Conservation (phyloP, 1,140 invertebrate genomes). For the Sitobion miscanthi region DNA sequence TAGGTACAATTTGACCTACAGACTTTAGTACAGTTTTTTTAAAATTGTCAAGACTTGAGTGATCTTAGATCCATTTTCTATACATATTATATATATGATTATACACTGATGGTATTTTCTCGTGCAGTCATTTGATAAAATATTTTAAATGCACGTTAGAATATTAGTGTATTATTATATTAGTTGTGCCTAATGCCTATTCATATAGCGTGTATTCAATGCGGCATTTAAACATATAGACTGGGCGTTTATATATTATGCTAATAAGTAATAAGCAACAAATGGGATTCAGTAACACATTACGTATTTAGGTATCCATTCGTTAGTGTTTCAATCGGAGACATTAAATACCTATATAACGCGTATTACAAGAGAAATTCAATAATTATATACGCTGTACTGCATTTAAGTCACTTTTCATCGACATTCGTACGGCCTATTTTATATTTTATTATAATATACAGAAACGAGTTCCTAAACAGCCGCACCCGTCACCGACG, state of each 20-base stretch:
- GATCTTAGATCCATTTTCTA: too few relatives aligned
- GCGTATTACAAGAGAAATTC: not conserved
- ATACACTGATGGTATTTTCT: too few relatives aligned
- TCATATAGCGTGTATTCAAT: not conserved
- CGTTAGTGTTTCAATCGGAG: not conserved
- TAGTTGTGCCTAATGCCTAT: not conserved
- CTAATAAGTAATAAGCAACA: not conserved
- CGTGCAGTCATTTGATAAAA: not conserved
- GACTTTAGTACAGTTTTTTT: too few relatives aligned
- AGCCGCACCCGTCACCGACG: not conserved
- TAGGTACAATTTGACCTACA: too few relatives aligned
- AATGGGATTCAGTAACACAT: not conserved
- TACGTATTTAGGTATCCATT: not conserved
- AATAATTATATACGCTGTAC: not conserved
- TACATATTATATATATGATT: too few relatives aligned
- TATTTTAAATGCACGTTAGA: not conserved
- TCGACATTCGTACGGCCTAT: not conserved
- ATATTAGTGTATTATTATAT: not conserved
- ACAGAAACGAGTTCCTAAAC: not conserved
- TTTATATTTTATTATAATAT: constrained; percentile 8
- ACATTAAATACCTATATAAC: not conserved
- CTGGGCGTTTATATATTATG: not conserved
- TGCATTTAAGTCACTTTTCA: constrained; percentile 9
- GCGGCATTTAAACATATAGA: not conserved
- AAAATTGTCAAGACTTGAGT: too few relatives aligned